Evolutionary conservation across 2,797 vertebrate species (phyloP).

Genomic region (Onychomys arenicola): DNA sequence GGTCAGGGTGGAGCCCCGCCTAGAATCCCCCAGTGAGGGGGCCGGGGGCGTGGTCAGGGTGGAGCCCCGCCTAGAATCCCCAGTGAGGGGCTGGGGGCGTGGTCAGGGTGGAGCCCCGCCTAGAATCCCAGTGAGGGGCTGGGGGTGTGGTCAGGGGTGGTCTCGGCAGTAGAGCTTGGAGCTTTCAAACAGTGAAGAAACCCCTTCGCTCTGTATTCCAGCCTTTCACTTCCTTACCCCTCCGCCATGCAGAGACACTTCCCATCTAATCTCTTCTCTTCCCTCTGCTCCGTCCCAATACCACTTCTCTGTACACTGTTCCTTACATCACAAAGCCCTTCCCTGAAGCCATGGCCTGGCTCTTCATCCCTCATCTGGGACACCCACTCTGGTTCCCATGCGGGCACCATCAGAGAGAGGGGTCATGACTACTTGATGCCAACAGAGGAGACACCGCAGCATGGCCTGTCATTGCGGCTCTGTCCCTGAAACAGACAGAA

Average conservation of each 20-base stretch:
- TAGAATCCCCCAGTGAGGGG: background rate
- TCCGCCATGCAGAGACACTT: too few species aligned
- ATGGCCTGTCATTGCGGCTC: fast-evolving
- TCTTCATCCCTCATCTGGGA: background rate
- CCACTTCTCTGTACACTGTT: background rate
- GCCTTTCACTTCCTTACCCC: background rate
- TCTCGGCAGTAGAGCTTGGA: background rate
- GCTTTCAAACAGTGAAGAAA: background rate
- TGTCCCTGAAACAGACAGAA: background rate
- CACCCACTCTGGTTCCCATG: background rate
- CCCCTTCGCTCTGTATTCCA: background rate
- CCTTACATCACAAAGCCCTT: background rate
- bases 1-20: background rate
- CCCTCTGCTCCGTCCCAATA: background rate
- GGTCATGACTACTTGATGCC: background rate
- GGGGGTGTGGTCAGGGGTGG: too few species aligned
- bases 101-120: background rate
- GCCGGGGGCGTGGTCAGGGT: background rate
- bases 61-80: background rate
- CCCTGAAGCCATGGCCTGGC: background rate
- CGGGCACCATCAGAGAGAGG: background rate
- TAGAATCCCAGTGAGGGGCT: too few species aligned
- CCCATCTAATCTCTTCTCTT: background rate
- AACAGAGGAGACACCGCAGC: background rate
- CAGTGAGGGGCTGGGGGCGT: background rate